A percentile compares a stretch with the other conserved stretches of the same genome.
Evolutionary conservation across 2,113 vertebrate genomes (phyloP).

Genomic region (Azemiops feae): DNA sequence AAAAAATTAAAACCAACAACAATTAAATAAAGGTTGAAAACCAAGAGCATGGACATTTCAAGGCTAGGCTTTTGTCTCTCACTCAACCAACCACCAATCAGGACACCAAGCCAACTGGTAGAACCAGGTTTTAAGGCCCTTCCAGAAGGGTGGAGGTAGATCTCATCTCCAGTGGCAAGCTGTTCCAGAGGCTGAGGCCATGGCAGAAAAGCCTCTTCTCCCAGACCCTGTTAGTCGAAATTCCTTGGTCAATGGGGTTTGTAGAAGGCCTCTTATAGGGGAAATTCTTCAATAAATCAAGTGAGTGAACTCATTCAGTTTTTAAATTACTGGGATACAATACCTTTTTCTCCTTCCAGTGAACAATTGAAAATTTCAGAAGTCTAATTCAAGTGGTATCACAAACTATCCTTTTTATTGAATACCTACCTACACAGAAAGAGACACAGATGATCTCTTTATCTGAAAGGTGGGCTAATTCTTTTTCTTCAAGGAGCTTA

Average conservation of each 20-base stretch:
- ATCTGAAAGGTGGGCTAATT: not conserved
- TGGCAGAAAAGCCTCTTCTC: not conserved
- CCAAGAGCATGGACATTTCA: not conserved
- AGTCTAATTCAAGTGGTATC: not conserved
- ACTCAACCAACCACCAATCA: not conserved
- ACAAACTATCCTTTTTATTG: not conserved
- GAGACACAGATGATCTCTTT: not conserved
- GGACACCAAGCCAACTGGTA: not conserved
- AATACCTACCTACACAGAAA: not conserved
- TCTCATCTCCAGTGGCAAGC: not conserved
- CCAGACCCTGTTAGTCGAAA: not conserved
- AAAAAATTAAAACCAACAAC: not conserved
- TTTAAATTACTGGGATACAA: not conserved
- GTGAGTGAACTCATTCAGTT: not conserved
- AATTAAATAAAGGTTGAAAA: not conserved
- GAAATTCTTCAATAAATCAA: constrained; percentile 22
- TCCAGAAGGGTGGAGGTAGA: not conserved
- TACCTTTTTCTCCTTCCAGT: not conserved
- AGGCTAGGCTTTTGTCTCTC: not conserved
- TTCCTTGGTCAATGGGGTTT: not conserved
- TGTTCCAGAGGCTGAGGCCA: not conserved
- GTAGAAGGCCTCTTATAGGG: not conserved
- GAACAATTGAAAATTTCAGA: not conserved
- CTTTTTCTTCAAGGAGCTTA: not conserved
- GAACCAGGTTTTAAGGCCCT: not conserved